Evolutionary conservation across 2,113 vertebrate genomes (phyloP), one percentile per base, ranked within the genome.

Genomic region (Rutilus rutilus): DNA sequence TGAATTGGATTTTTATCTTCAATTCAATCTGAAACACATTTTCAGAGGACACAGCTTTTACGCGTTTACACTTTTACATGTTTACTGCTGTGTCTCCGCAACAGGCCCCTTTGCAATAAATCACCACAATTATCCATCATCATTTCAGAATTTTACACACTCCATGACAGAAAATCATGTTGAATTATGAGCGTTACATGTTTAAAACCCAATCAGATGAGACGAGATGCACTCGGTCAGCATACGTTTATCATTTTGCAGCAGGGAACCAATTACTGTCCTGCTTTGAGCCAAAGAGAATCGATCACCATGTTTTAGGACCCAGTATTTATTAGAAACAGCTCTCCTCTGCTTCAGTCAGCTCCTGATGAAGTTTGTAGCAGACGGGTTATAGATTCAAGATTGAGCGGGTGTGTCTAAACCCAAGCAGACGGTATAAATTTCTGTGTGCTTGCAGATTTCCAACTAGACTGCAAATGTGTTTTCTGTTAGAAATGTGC

Each of bases 321-420:
- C 77, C 54, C 85, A 25, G 62, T 79, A 76, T 88, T 79, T 79
- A 86, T 86, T 84, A 81, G 76, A 54, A 81, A 57, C 76, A 84
- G 75, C 80, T 78, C 67, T 50, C 42, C 10, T 2, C 39, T 45
- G 27, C 19, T 67, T 75, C 78, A 64, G 50, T 57, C 50, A 62
- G 65, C 25, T 78, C 39, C 75, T 84, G 82, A 36, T 87, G 33
- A 59, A 33, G 52, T 87, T 57, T 27, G 17, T 27, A 45, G 8
- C 78, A 80, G 23, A 78, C 39, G 9, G 25, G 76, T 84, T 74
- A 75, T 14, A 67, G 60, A 86, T 64, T 25, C 45, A 86, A 64
- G 79, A 80, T 80, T 64, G 33, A 64, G 23, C 12, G 33, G 23
- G 21, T 27, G 47, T 79, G 67, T 81, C 57, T 45, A 27, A 67